A percentile compares a stretch with the other conserved stretches of the same genome.
These are phyloP conservation scores for Lanius collurio DNA, from an alignment of 2,113 vertebrate species.

Conservation along the genomic window DNA sequence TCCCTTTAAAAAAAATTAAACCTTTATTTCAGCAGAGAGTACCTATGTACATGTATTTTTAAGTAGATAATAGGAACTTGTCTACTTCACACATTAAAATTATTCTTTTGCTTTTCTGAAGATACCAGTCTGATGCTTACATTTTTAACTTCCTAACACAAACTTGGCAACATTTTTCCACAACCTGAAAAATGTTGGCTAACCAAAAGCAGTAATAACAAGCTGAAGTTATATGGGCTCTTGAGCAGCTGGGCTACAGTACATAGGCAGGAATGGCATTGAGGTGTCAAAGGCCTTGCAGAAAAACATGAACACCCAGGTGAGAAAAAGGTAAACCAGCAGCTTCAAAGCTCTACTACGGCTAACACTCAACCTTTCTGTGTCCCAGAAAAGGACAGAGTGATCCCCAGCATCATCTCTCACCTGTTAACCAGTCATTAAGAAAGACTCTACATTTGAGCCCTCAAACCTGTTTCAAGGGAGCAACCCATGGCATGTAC, in stretches of 20 bases:
- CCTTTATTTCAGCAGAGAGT: background rate
- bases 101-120: background rate
- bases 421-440: background rate
- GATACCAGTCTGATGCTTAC: background rate
- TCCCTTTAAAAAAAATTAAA: background rate
- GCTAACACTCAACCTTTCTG: background rate
- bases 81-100: background rate
- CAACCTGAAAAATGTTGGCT: background rate
- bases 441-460: background rate
- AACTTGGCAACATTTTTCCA: background rate
- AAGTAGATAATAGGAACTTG: background rate
- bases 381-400: background rate
- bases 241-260: background rate
- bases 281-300: background rate
- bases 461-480: background rate
- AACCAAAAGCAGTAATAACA: background rate
- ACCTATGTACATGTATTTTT: background rate
- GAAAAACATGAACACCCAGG: background rate
- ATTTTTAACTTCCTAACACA: background rate
- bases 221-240: background rate
- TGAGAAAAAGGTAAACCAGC: background rate
- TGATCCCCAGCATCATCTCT: background rate
- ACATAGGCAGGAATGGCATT: fast-evolving
- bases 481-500: background rate
- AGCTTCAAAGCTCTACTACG: background rate